Conservation (phyloP, 2,888 invertebrate genomes). For the Lottia scabra region DNA sequence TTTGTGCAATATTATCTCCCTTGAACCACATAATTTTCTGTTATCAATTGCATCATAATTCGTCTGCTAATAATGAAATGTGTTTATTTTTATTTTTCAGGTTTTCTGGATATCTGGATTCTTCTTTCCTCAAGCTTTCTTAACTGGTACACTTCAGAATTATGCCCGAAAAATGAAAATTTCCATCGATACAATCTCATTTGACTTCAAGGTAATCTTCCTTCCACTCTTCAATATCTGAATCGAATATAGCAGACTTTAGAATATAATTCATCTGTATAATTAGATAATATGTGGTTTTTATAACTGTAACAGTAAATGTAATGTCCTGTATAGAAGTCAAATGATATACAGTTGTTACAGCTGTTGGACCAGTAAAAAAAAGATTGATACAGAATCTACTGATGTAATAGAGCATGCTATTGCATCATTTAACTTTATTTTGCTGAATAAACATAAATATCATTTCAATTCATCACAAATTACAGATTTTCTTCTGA, state of each 20-base stretch:
- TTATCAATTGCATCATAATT: neutral
- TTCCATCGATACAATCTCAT: constrained; percentile 69
- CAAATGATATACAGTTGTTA: no score
- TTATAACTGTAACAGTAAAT: no score
- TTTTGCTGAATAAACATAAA: neutral
- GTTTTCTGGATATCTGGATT: constrained; percentile 74
- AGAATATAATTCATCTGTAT: no score
- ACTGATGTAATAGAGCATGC: neutral
- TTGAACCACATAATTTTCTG: neutral
- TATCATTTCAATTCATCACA: neutral
- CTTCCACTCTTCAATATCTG: no score
- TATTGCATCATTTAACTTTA: neutral
- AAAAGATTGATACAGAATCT: neutral
- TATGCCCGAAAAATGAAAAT: constrained; percentile 67
- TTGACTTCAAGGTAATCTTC: constrained; percentile 65
- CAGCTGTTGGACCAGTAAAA: neutral
- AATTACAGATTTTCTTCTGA: neutral
- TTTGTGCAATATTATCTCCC: constrained; percentile 3
- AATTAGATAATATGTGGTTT: no score
- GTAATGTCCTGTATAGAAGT: no score
- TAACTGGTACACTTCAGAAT: constrained; percentile 70
- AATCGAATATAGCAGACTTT: no score
- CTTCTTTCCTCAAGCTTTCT: constrained; percentile 71
- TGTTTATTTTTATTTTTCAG: constrained; percentile 37
- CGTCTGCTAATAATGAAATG: neutral